phyloP scores from a whole-genome alignment of 2,797 vertebrate species.

The Notolepis coatsorum region DNA sequence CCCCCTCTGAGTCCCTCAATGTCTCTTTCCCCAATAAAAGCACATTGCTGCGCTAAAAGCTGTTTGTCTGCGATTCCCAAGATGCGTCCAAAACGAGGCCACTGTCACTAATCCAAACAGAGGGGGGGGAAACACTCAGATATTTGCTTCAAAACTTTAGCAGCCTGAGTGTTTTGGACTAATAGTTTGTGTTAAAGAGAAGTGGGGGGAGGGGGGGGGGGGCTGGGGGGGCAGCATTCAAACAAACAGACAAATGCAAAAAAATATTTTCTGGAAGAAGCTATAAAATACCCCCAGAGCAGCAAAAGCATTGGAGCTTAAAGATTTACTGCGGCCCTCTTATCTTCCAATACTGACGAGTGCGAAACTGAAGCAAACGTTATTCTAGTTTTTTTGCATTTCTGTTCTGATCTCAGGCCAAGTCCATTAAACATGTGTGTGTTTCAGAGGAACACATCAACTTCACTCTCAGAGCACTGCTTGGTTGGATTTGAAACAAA shows the following conservation, averaged over 20 bases:
- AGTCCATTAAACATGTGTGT: conserved; percentile 75
- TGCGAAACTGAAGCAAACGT: conserved; percentile 76
- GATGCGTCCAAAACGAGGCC: conserved; percentile 42
- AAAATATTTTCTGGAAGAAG: conserved; percentile 79
- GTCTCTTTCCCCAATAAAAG: conserved; percentile 21
- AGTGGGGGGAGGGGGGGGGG: conserved; percentile 44
- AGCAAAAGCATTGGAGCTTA: conserved; percentile 79
- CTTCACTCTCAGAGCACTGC: conserved; percentile 68
- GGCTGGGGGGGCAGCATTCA: conserved; percentile 51
- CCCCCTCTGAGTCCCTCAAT: conserved; percentile 4
- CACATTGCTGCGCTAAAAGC: conserved; percentile 35
- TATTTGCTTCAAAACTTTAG: conserved; percentile 54
- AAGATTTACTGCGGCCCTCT: conserved; percentile 79
- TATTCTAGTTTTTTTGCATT: conserved; percentile 77
- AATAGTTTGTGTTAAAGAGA: conserved; percentile 46
- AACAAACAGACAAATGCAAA: conserved; percentile 68
- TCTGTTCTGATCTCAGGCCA: conserved; percentile 81
- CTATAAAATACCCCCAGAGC: conserved; percentile 80
- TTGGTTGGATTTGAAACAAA: conserved; percentile 63
- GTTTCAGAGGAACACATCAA: conserved; percentile 73
- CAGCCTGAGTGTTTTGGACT: conserved; percentile 50
- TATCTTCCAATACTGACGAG: conserved; percentile 81
- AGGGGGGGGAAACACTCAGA: conserved; percentile 37
- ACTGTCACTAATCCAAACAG: conserved; percentile 36
- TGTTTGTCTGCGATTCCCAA: conserved; percentile 35